phyloP scores from a whole-genome alignment of 2,888 invertebrate genomes.

The Nomada fucata region DNA sequence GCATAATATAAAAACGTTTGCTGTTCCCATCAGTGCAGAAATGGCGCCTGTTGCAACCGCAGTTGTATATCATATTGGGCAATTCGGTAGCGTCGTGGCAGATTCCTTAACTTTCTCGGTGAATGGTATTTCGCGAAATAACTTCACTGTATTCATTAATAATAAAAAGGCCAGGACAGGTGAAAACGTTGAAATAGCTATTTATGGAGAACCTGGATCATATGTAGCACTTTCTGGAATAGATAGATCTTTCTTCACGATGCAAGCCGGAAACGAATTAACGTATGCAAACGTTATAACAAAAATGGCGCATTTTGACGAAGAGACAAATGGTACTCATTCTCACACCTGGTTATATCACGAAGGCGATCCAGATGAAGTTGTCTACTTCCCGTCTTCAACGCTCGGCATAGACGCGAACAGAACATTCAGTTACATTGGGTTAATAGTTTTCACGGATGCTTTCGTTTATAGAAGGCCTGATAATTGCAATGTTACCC shows the following conservation, averaged over 20 bases:
- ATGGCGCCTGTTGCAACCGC: conserved; percentile 97
- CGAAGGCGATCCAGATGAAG: conserved; percentile 92
- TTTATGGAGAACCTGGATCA: conserved; percentile 96
- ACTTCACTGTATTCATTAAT: conserved; percentile 94
- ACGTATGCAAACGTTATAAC: conserved; percentile 94
- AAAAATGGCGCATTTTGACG: conserved; percentile 95
- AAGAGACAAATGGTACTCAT: conserved; percentile 93
- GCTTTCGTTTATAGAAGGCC: conserved; percentile 90
- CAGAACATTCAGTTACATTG: conserved; percentile 95
- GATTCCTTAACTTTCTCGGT: conserved; percentile 98
- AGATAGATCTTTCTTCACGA: conserved; percentile 94
- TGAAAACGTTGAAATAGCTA: conserved; percentile 96
- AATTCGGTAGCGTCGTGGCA: conserved; percentile 93
- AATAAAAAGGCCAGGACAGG: conserved; percentile 97
- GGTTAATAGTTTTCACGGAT: conserved; percentile 96
- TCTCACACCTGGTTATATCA: conserved; percentile 94
- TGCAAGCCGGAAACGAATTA: conserved; percentile 97
- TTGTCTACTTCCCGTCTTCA: conserved; percentile 94
- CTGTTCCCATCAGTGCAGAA: conserved; percentile 92
- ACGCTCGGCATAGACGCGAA: conserved; percentile 97
- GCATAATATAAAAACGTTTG: conserved; percentile 91
- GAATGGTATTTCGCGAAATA: conserved; percentile 96
- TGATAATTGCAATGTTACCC: conserved; percentile 89
- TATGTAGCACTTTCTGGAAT: conserved; percentile 96
- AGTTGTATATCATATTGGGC: conserved; percentile 94